These are phyloP conservation scores for Fulica atra DNA, from an alignment of 2,113 vertebrate species.

Conservation along the genomic window DNA sequence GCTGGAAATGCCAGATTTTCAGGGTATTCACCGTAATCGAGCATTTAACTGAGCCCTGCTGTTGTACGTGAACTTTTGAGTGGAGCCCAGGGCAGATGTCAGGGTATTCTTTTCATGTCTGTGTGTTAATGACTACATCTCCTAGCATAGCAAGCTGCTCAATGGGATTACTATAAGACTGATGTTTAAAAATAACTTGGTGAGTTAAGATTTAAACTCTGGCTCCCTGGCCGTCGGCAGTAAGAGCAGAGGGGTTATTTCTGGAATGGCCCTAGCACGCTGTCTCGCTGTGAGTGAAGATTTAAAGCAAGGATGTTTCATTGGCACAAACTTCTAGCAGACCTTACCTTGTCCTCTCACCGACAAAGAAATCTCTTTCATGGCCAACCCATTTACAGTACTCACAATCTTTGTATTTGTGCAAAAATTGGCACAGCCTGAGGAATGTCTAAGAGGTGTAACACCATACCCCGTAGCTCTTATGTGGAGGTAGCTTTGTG, in stretches of 20 bases:
- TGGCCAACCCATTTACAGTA: not conserved
- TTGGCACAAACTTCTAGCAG: not conserved
- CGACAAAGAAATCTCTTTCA: not conserved
- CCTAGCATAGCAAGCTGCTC: not conserved
- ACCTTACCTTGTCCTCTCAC: not conserved
- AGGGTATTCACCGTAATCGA: not conserved
- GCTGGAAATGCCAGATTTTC: slow-evolving; percentile 17
- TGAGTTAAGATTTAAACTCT: not conserved
- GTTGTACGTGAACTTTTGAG: not conserved
- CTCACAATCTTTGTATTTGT: not conserved
- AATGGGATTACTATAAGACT: not conserved
- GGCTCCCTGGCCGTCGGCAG: not conserved
- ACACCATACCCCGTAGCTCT: not conserved
- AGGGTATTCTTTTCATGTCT: not conserved
- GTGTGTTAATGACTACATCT: not conserved
- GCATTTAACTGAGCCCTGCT: not conserved
- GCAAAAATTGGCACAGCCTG: not conserved
- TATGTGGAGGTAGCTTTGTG: not conserved
- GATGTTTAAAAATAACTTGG: not conserved
- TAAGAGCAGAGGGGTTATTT: not conserved
- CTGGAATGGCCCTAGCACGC: not conserved
- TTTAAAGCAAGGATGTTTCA: not conserved
- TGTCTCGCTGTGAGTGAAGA: not conserved
- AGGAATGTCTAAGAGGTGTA: not conserved
- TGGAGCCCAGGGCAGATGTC: not conserved